A percentile compares a stretch with the other conserved stretches of the same genome.
Conservation (phyloP, 2,888 invertebrate genomes). For the Drosophila mercatorum region DNA sequence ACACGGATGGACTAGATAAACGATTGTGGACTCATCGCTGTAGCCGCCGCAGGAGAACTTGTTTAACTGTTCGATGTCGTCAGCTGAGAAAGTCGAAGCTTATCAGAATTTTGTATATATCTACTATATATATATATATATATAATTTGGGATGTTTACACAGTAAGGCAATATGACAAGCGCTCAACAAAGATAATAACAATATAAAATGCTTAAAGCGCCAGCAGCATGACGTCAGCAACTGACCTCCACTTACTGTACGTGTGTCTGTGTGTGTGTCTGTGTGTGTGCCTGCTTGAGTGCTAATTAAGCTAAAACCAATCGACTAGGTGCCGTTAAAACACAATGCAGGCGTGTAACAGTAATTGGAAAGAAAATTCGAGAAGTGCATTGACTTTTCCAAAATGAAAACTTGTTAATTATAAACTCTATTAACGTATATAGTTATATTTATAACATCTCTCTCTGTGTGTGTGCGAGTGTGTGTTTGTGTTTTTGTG, state of each 20-base stretch:
- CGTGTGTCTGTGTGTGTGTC: conserved; percentile 1
- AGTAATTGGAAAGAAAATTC: conserved; percentile 23
- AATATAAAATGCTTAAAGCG: conserved; percentile 26
- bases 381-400: conserved; percentile 62
- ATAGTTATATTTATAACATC: neutral
- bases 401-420: conserved; percentile 12
- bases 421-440: conserved; percentile 30
- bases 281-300: conserved; percentile 23
- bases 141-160: conserved; percentile 36
- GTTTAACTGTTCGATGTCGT: conserved; percentile 92
- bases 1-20: conserved; percentile 94
- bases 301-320: conserved; percentile 61
- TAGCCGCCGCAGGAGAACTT: conserved; percentile 93
- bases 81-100: conserved; percentile 85
- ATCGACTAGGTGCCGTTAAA: neutral
- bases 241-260: conserved; percentile 5
- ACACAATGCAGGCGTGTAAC: conserved; percentile 7
- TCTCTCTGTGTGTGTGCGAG: neutral
- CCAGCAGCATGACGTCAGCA: conserved; percentile 63
- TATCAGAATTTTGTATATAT: conserved; percentile 19
- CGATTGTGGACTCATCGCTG: conserved; percentile 93
- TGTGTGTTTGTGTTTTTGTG: conserved; percentile 21
- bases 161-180: conserved; percentile 46
- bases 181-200: conserved; percentile 43
- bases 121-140: neutral